Evolutionary conservation across 2,797 vertebrate genomes (phyloP), one percentile per base, ranked within the genome.

Genomic region (Cryptoblepharus egeriae): DNA sequence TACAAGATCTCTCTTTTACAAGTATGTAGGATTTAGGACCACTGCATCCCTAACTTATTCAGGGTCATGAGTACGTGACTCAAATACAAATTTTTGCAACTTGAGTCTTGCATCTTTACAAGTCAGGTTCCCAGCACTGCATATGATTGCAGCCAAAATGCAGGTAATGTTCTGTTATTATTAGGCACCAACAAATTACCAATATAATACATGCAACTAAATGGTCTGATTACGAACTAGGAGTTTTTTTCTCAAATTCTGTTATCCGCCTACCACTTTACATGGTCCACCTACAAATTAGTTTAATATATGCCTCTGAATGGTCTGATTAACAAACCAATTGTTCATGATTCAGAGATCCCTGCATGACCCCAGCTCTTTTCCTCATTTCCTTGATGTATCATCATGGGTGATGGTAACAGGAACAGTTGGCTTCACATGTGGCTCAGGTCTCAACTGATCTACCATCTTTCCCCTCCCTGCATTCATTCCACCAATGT

Each of bases 401-500:
- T n/a, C n/a, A 13, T 15, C 39, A 49, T 64, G 42, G 60, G 70
- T 80, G 49, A 55, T 45, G 49, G 39, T 45, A 67, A 73, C 39
- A 45, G 67, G 67, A 69, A 69, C 20, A 35, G 24, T 37, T 72
- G 49, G 55, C 24, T 60, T 65, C 68, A 71, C 49, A 49, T 73
- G 11, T 28, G 60, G 55, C 22, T 5, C 52, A 71, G 15, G 5
- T 32, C 39, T 13, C 30, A 57, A 49, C 42, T 65, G 58, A 61
- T 77, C 55, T 64, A 49, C 45, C 78, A 60, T 7, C 58, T 10
- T 39, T 39, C 15, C 16, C 22, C 18, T 24, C 49, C 42, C 72
- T 88, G 26, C 77, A 86, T 87, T 79, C 82, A 85, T 78, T 88
- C 42, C 90, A 39, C 1, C 1, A 86, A 85, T 20, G 3, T 0